Conservation (phyloP, 2,113 vertebrate genomes). For the Malurus elegans region DNA sequence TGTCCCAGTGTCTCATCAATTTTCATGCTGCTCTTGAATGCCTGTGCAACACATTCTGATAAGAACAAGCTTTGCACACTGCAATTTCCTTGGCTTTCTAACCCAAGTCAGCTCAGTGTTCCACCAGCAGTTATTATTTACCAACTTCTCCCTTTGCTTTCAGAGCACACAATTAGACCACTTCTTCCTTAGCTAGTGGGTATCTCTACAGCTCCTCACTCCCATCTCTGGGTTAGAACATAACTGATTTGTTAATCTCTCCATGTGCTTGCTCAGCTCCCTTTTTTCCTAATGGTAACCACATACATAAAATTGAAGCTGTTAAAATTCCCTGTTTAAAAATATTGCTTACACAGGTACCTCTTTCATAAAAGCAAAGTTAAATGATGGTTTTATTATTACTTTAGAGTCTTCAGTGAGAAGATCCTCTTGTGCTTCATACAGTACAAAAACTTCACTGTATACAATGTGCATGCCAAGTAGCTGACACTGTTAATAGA, state of each 20-base stretch:
- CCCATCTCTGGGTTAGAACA: neutral
- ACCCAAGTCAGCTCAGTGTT: neutral
- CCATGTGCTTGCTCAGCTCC: neutral
- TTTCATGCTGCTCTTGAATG: neutral
- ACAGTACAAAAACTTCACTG: neutral
- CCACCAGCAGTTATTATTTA: neutral
- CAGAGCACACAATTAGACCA: neutral
- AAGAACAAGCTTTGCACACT: neutral
- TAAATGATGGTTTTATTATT: neutral
- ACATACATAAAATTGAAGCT: neutral
- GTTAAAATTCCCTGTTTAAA: neutral
- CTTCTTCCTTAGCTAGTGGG: neutral
- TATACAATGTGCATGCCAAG: neutral
- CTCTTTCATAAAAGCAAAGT: neutral
- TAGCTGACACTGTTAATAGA: neutral
- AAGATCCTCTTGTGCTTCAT: neutral
- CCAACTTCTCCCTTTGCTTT: neutral
- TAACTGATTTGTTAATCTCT: neutral
- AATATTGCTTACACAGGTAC: neutral
- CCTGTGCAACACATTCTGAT: neutral
- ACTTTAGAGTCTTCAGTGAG: neutral
- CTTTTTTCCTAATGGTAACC: neutral
- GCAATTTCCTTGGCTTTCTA: neutral
- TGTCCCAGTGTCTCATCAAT: slow-evolving; percentile 6
- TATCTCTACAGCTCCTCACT: neutral